These are phyloP conservation scores for Macrophya annulata DNA, from an alignment of 2,888 invertebrate species.

Conservation along the genomic window DNA sequence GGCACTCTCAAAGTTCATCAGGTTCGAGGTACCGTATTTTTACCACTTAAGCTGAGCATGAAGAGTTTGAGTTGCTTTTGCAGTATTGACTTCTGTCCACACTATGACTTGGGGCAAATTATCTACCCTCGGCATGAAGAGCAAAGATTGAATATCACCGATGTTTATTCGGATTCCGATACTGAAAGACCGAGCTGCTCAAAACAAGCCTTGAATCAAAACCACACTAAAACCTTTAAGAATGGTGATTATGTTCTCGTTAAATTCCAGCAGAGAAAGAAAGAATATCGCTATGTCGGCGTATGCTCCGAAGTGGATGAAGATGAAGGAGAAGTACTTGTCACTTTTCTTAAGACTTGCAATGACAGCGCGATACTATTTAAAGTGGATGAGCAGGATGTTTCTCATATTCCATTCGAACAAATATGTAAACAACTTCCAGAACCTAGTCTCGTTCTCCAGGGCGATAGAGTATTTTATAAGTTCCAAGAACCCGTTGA, in stretches of 20 bases:
- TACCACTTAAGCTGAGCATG: conserved; percentile 62
- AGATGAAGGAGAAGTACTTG: conserved; percentile 58
- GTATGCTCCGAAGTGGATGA: conserved; percentile 60
- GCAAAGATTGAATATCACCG: not conserved
- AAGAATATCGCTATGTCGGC: conserved; percentile 62
- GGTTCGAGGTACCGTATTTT: conserved; percentile 61
- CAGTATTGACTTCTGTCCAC: conserved; percentile 38
- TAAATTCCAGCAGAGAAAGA: conserved; percentile 58
- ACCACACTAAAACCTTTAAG: not conserved
- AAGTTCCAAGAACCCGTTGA: conserved; percentile 54
- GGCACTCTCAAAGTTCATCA: conserved; percentile 66
- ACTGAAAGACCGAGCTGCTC: not conserved
- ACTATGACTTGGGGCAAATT: not conserved
- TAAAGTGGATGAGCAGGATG: conserved; percentile 63
- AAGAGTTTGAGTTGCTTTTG: conserved; percentile 67
- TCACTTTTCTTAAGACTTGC: conserved; percentile 63
- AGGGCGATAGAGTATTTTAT: conserved; percentile 62
- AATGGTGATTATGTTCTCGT: conserved; percentile 62
- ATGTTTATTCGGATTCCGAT: not conserved
- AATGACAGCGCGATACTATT: conserved; percentile 62
- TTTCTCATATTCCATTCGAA: conserved; percentile 63
- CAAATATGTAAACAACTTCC: conserved; percentile 62
- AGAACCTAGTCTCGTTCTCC: conserved; percentile 59
- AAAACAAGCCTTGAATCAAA: not conserved
- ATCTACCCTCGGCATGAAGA: not conserved